These are phyloP conservation scores for Latrodectus hesperus DNA, from an alignment of 2,888 invertebrate species.

Conservation along the genomic window DNA sequence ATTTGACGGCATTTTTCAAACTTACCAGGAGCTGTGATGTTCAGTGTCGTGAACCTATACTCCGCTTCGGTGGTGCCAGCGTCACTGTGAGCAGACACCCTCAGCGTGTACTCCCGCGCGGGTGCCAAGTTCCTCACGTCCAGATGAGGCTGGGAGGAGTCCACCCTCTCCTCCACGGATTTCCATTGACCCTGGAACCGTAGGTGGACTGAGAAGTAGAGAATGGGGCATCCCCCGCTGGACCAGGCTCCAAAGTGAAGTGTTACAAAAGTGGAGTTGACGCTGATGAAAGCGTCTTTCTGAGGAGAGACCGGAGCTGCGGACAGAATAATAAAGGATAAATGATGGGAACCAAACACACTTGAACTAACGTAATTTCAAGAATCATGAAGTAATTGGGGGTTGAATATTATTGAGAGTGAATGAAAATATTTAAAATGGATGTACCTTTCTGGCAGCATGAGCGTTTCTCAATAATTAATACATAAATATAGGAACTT, in stretches of 20 bases:
- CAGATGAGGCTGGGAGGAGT: conserved; percentile 45
- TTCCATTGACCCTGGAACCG: conserved; percentile 69
- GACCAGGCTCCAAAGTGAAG: conserved; percentile 70
- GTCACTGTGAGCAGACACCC: conserved; percentile 75
- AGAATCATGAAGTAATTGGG: too few species aligned
- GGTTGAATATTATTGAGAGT: too few species aligned
- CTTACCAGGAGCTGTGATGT: conserved; percentile 58
- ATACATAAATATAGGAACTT: too few species aligned
- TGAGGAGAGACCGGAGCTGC: conserved; percentile 70
- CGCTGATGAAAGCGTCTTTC: conserved; percentile 59
- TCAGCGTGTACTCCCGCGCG: conserved; percentile 75
- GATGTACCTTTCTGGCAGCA: too few species aligned
- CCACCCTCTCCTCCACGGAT: conserved; percentile 60
- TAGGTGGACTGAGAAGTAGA: conserved; percentile 67
- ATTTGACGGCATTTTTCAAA: background rate
- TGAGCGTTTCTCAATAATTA: too few species aligned
- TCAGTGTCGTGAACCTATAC: conserved; percentile 75
- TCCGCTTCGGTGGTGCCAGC: conserved; percentile 75
- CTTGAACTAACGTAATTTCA: too few species aligned
- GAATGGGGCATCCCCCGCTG: conserved; percentile 69
- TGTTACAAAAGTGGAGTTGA: conserved; percentile 65
- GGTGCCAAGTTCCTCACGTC: conserved; percentile 72
- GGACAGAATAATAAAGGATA: background rate
- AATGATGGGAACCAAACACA: too few species aligned
- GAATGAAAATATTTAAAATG: too few species aligned